These are phyloP conservation scores for Propithecus deckenii DNA, from an alignment of 2,797 vertebrate genomes.

Conservation along the genomic window DNA sequence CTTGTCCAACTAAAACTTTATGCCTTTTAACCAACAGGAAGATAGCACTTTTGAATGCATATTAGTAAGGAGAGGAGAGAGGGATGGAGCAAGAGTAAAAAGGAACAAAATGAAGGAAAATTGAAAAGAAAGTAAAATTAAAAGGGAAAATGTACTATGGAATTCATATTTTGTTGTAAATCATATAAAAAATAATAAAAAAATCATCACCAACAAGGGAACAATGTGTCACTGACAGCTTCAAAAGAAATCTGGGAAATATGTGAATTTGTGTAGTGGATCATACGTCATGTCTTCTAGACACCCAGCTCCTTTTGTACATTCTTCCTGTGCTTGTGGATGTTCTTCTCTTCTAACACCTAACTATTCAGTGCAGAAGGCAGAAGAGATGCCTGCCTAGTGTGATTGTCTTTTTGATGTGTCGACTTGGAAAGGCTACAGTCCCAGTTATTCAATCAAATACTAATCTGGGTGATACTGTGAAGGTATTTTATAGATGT, in stretches of 20 bases:
- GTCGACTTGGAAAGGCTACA: not conserved
- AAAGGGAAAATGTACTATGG: not conserved
- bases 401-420: not conserved
- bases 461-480: not conserved
- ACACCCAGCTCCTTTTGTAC: fast-evolving
- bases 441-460: not conserved
- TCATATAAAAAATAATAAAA: not conserved
- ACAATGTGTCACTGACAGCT: not conserved
- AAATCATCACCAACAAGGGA: not conserved
- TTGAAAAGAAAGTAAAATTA: not conserved
- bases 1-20: not conserved
- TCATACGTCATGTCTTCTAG: not conserved
- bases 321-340: not conserved
- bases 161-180: not conserved
- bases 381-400: not conserved
- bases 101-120: not conserved
- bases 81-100: not conserved
- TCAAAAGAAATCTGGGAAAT: not conserved
- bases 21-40: not conserved
- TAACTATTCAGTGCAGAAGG: not conserved
- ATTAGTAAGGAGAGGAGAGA: not conserved
- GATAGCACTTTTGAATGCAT: not conserved
- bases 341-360: not conserved
- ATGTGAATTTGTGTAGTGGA: not conserved
- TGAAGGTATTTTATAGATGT: not conserved